Conservation (phyloP, 2,888 invertebrate genomes). For the Tetrapedia diversipes region DNA sequence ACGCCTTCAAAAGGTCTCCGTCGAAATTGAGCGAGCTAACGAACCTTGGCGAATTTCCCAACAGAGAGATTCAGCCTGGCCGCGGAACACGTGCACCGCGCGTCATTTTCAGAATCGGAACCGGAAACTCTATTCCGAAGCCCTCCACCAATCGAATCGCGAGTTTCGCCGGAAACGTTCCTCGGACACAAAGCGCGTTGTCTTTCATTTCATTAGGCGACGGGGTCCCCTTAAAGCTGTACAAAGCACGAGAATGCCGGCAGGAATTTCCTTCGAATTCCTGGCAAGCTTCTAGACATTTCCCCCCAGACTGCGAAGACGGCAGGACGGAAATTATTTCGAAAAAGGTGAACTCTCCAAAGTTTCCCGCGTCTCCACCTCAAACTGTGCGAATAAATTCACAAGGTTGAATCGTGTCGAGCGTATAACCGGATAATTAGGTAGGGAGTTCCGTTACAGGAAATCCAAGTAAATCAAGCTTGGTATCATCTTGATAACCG, state of each 20-base stretch:
- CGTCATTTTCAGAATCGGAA: constrained; percentile 38
- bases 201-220: constrained; percentile 39
- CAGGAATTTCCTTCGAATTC: constrained; percentile 12
- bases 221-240: constrained; percentile 1
- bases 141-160: constrained; percentile 28
- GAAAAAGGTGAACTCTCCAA: neutral
- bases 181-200: constrained; percentile 28
- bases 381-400: neutral
- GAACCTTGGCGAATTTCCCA: constrained; percentile 58
- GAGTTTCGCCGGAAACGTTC: constrained; percentile 20
- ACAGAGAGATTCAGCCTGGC: constrained; percentile 22
- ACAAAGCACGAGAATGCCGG: constrained; percentile 4
- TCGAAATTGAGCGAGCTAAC: constrained; percentile 49
- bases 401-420: no score
- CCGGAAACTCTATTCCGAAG: constrained; percentile 27
- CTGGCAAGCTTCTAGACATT: neutral
- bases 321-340: neutral
- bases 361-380: neutral
- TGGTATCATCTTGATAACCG: constrained; percentile 43
- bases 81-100: constrained; percentile 17
- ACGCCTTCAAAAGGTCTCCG: constrained; percentile 32
- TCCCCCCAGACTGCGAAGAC: neutral
- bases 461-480: constrained; percentile 37
- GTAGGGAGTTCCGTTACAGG: neutral
- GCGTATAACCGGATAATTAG: no score